A percentile compares a stretch with the other conserved stretches of the same genome.
Conservation (phyloP, 2,113 vertebrate genomes). For the Opisthocomus hoazin region DNA sequence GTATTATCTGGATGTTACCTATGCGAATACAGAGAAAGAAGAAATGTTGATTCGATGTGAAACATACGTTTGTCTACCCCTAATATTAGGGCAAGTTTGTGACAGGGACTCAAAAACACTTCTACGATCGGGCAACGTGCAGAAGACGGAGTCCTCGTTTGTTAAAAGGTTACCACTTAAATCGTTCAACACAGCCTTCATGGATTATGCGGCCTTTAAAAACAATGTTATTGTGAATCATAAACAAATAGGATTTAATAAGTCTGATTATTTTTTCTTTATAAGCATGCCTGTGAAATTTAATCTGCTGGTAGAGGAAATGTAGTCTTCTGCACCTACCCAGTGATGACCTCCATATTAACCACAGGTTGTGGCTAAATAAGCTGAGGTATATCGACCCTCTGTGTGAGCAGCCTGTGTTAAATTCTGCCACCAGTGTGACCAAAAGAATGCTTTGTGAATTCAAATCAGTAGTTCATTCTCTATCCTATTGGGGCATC, state of each 20-base stretch:
- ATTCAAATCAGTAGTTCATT: neutral
- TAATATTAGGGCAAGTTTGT: neutral
- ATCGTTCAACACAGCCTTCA: neutral
- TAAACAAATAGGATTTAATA: neutral
- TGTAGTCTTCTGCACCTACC: neutral
- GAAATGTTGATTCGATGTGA: neutral
- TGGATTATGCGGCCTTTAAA: neutral
- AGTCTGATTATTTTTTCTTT: neutral
- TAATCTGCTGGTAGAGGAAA: neutral
- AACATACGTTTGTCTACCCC: neutral
- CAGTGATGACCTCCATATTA: neutral
- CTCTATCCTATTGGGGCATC: fast-evolving
- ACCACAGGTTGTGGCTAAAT: neutral
- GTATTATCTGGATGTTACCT: neutral
- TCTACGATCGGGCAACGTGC: neutral
- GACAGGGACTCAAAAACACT: neutral
- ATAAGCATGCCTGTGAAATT: neutral
- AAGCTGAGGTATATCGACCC: neutral
- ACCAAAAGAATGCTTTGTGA: neutral
- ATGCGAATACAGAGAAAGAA: neutral
- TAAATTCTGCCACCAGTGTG: neutral
- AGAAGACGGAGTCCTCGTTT: neutral
- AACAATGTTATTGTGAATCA: neutral
- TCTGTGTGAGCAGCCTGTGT: neutral
- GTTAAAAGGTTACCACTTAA: neutral